Evolutionary conservation across 2,888 invertebrate genomes (phyloP), one percentile per base, ranked within the genome.

Genomic region (Coleophora flavipennella): DNA sequence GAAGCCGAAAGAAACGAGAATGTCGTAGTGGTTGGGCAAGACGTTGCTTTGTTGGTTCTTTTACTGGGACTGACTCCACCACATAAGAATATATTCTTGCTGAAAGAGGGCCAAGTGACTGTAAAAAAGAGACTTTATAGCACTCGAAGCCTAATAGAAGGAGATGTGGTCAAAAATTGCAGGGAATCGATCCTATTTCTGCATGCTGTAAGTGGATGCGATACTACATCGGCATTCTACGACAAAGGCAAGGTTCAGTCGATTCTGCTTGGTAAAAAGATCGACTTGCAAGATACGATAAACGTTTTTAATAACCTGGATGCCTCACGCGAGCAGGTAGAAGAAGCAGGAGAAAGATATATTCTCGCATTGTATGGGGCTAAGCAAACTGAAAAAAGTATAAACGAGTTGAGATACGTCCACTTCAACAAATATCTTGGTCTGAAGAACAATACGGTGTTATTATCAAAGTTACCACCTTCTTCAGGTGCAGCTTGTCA

Each of bases 401-500:
- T 35, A 28, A 36, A 36, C 31, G 31, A 36, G 28, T 35, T 39
- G 38, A 36, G 35, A 38, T 41, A 35, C 29, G 36, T 43, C 25
- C 36, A 35, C 25, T 41, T 43, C 32, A 39, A 45, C 34, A 38
- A 40, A 42, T 38, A 40, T 31, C 42, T 42, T 40, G 38, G 42
- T 33, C 41, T 36, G 36, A 38, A 10, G 33, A 42, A 26, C 38
- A 45, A 38, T 38, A 31, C 42, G 36, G 42, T 42, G 35, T 36
- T 41, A 35, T 44, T 43, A 38, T 40, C 35, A 38, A 44, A 42
- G 38, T 39, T 44, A 37, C 41, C 42, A 37, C 34, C 42, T 33
- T 42, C 26, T 31, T 42, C 39, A 31, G 36, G 13, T 20, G 32
- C 36, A 41, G 42, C 44, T 39, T 39, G 12, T 39, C 39, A 39